Evolutionary conservation across 2,888 invertebrate genomes (phyloP).

Genomic region (Phyllotreta striolata): DNA sequence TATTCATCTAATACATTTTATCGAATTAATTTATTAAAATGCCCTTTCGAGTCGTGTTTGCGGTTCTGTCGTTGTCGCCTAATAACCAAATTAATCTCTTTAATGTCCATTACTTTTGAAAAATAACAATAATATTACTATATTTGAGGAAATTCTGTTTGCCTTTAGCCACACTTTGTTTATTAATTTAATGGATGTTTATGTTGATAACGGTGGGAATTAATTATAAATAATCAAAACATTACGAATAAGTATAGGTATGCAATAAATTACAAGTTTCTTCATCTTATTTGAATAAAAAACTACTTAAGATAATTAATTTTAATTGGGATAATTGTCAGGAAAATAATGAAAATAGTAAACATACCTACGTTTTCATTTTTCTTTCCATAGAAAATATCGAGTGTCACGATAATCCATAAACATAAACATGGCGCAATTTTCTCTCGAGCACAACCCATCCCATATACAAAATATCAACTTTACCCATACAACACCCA

Average conservation of each 20-base stretch:
- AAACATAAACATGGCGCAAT: conserved; percentile 14
- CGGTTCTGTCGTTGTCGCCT: conserved; percentile 15
- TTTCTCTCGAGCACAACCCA: conserved; percentile 4
- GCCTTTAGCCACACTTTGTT: no score
- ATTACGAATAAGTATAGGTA: no score
- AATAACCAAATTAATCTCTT: conserved; percentile 21
- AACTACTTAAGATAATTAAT: no score
- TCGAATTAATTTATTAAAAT: conserved; percentile 30
- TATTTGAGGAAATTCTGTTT: no score
- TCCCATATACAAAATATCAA: conserved; percentile 28
- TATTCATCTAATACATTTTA: conserved; percentile 29
- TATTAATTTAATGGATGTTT: no score
- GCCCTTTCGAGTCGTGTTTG: conserved; percentile 25
- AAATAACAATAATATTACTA: no score
- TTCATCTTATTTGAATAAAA: no score
- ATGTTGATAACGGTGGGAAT: no score
- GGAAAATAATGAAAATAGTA: no score
- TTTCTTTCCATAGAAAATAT: conserved; percentile 13
- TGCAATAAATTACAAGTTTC: no score
- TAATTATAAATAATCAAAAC: no score
- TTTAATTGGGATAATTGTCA: no score
- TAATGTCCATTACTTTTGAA: conserved; percentile 14
- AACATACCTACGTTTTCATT: conserved; percentile 8
- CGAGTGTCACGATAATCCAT: conserved; percentile 15
- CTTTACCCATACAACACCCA: conserved; percentile 24